Evolutionary conservation across 2,888 invertebrate genomes (phyloP), one percentile per base, ranked within the genome.

Genomic region (Marasmarcha lunaedactyla): DNA sequence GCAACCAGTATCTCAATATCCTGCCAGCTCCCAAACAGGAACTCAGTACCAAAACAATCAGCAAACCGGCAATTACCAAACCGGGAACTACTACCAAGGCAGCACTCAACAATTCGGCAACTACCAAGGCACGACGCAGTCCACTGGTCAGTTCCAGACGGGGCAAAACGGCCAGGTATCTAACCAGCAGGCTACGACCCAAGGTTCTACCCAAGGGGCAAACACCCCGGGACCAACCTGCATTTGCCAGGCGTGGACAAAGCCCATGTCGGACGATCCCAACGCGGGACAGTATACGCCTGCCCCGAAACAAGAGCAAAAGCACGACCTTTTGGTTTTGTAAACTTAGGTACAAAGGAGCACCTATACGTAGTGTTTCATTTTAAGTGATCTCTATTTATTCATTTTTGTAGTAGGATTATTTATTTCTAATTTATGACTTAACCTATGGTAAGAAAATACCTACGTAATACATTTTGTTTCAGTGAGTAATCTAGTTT

Each of bases 191-290:
- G 42, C 1, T n/a, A 37, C n/a, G 38, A 37, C 26, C 14, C 38
- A 36, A 33, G 39, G 36, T 10, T 7, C 14, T 10, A 42, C 30
- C 14, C 42, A 42, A 4, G 11, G 35, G 14, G 52, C 42, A 1
- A 62, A 36, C 9, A 52, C 49, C 1, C 57, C 58, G 14, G 78
- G 74, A 0, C 78, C 74, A 0, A 63, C 71, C 0, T 83, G 81
- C 42, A 68, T 83, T 1, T 83, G 83, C 46, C 79, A 78, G 44
- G 61, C 81, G 0, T 79, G 78, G 77, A 70, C 71, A 0, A 79
- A 79, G 37, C 74, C 74, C 1, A 59, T 54, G 27, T 34, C 44
- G 4, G 57, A 57, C 1, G 42, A 42, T 1, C 38, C 34, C 5
- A 12, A 43, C 7, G 38, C 49, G 2, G 48, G 46, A 2, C 49